A percentile compares a stretch with the other conserved stretches of the same genome.
phyloP scores from a whole-genome alignment of 1,140 invertebrate genomes.

The Caenorhabditis inopinata region DNA sequence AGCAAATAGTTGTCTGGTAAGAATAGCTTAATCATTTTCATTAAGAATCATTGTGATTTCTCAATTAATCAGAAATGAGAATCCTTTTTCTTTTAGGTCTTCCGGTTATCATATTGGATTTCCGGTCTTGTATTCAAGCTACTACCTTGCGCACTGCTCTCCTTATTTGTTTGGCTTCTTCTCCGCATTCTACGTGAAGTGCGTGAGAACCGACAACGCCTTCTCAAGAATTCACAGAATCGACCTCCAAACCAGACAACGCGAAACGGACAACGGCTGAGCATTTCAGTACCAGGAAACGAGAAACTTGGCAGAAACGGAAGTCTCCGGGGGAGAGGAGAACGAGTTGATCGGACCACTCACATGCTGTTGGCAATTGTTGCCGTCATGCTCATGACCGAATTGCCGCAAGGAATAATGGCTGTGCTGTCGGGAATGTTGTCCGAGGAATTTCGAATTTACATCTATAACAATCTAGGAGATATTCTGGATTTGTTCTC shows the following conservation, averaged over 20 bases:
- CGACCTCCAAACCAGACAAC: conserved; percentile 15
- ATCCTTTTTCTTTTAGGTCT: conserved; percentile 52
- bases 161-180: conserved; percentile 59
- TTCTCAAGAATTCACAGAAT: conserved; percentile 34
- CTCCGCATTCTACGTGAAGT: conserved; percentile 60
- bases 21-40: neutral
- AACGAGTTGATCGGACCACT: conserved; percentile 58
- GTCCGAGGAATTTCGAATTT: conserved; percentile 53
- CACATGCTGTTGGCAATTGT: conserved; percentile 63
- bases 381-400: conserved; percentile 62
- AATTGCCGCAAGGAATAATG: conserved; percentile 60
- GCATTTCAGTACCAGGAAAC: neutral
- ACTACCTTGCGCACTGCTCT: conserved; percentile 58
- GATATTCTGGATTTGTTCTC: conserved; percentile 65
- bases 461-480: conserved; percentile 54
- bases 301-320: conserved; percentile 29
- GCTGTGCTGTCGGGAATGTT: conserved; percentile 56
- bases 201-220: conserved; percentile 38
- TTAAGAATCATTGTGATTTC: no score
- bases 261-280: conserved; percentile 43
- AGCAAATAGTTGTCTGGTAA: conserved; percentile 51
- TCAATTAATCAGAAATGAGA: neutral
- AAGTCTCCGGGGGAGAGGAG: conserved; percentile 43
- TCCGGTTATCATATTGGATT: conserved; percentile 65
- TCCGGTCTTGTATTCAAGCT: conserved; percentile 64